Conservation (phyloP, 2,113 vertebrate species). For the human (Homo sapiens) region DNA sequence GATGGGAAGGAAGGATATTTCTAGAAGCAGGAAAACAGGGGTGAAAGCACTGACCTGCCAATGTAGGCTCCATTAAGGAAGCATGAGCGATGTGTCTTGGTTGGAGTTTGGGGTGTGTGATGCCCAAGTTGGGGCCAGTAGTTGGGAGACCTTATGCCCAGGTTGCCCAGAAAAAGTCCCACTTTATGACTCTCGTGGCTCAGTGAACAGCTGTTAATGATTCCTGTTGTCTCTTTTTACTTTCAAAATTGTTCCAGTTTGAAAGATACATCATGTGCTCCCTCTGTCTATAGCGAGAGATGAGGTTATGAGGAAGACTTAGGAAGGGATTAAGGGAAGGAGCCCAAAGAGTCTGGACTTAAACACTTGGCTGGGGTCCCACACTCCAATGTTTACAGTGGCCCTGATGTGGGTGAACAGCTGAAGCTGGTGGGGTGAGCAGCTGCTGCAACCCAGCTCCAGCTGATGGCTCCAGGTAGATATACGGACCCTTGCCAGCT, state of each 20-base stretch:
- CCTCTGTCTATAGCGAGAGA: background rate
- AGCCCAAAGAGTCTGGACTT: background rate
- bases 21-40: background rate
- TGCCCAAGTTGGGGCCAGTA: background rate
- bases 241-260: background rate
- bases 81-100: background rate
- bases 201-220: background rate
- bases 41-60: rapidly evolving
- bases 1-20: too few species aligned
- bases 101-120: background rate
- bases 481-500: background rate
- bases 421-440: background rate
- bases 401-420: rapidly evolving
- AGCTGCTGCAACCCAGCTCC: background rate
- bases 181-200: background rate
- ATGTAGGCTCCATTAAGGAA: background rate
- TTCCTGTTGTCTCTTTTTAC: background rate
- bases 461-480: background rate
- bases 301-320: background rate
- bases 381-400: background rate
- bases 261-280: background rate
- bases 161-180: background rate
- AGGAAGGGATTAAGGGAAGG: background rate
- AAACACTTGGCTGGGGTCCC: background rate
- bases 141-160: background rate